A percentile compares a stretch with the other conserved stretches of the same genome.
Conservation (phyloP, 2,888 invertebrate genomes). For the Blastobasis lacticolella region DNA sequence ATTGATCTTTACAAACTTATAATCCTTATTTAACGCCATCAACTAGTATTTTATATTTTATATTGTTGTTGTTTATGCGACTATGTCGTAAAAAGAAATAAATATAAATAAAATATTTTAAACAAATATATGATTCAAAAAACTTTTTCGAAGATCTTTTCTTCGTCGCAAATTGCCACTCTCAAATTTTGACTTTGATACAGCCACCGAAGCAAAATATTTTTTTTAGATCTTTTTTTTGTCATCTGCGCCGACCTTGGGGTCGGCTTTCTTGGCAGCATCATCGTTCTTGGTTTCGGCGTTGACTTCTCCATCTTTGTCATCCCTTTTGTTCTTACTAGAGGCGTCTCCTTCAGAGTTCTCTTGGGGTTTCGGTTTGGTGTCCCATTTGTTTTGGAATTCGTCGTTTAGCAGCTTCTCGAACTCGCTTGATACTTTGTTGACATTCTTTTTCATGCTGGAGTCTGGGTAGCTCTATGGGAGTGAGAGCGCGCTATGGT, state of each 20-base stretch:
- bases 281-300: conserved; percentile 36
- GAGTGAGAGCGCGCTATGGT: background rate
- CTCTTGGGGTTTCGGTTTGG: conserved; percentile 40
- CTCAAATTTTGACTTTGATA: conserved; percentile 1
- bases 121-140: conserved; percentile 42
- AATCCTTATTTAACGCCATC: conserved; percentile 2
- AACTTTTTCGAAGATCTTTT: conserved; percentile 18
- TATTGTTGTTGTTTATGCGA: conserved; percentile 3
- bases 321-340: conserved; percentile 32
- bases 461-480: conserved; percentile 59
- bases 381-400: conserved; percentile 52
- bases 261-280: conserved; percentile 32
- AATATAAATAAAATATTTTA: conserved; percentile 34
- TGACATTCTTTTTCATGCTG: conserved; percentile 58
- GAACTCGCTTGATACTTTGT: conserved; percentile 61
- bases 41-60: conserved; percentile 4
- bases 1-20: conserved; percentile 15
- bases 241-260: conserved; percentile 32
- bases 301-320: conserved; percentile 31
- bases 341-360: conserved; percentile 22
- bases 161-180: background rate
- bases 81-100: conserved; percentile 28
- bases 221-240: conserved; percentile 27
- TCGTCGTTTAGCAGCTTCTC: conserved; percentile 60
- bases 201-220: conserved; percentile 6